Conservation (phyloP, 2,888 invertebrate genomes). For the Matsumyia berberina region DNA sequence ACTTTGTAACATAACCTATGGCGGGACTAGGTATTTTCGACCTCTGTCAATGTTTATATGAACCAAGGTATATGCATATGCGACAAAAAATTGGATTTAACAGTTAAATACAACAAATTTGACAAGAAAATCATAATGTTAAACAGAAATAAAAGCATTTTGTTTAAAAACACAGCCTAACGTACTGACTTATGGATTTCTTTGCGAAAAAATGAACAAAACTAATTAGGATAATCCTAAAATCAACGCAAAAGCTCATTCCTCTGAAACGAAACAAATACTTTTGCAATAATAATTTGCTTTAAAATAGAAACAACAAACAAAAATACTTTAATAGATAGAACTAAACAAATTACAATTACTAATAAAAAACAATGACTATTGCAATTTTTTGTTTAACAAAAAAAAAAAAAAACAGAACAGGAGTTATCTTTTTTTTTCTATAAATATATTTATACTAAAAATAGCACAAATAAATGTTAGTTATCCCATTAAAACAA, state of each 20-base stretch:
- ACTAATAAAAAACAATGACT: conserved; percentile 25
- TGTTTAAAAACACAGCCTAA: conserved; percentile 27
- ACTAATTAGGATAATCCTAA: conserved; percentile 42
- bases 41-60: not conserved
- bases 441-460: conserved; percentile 41
- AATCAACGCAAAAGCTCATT: conserved; percentile 54
- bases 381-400: conserved; percentile 69
- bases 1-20: too few relatives aligned
- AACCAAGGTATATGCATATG: not conserved
- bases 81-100: conserved; percentile 17
- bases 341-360: conserved; percentile 48
- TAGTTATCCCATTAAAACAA: conserved; percentile 54
- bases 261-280: conserved; percentile 46
- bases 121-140: conserved; percentile 9
- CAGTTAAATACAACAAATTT: not conserved
- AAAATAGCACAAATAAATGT: conserved; percentile 73
- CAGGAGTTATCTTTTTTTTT: conserved; percentile 11
- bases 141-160: conserved; percentile 31
- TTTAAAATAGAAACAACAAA: conserved; percentile 42
- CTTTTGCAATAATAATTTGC: conserved; percentile 53
- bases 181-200: conserved; percentile 44
- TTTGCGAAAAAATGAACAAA: not conserved
- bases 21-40: too few relatives aligned
- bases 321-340: conserved; percentile 57
- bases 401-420: conserved; percentile 40